Evolutionary conservation across 2,888 invertebrate species (phyloP).

Genomic region (Ellobium chinense): DNA sequence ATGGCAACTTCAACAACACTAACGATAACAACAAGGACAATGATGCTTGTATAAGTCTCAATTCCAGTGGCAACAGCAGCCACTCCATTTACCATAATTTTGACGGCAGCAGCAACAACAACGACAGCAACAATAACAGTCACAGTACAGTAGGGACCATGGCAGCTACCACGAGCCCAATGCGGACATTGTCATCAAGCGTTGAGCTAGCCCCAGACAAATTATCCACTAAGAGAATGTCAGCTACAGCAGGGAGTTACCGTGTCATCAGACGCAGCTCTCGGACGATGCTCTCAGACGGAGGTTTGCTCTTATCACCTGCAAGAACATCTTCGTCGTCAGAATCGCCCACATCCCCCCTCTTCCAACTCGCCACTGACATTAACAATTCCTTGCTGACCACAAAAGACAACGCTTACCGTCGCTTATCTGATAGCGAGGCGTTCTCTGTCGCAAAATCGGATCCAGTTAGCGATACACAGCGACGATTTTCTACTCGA

Average conservation of each 20-base stretch:
- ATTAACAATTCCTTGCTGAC: neutral
- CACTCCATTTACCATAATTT: too few species aligned
- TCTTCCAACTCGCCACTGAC: constrained; percentile 6
- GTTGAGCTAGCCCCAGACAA: neutral
- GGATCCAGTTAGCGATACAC: too few species aligned
- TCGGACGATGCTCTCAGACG: constrained; percentile 14
- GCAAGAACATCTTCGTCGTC: neutral
- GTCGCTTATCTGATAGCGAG: neutral
- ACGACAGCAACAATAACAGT: neutral
- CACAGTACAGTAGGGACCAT: neutral
- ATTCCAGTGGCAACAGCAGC: too few species aligned
- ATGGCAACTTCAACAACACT: too few species aligned
- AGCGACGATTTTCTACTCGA: neutral
- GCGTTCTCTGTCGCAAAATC: neutral
- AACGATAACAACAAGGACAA: too few species aligned
- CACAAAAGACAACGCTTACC: neutral
- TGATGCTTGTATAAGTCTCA: too few species aligned
- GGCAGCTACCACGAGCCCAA: neutral
- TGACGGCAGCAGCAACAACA: too few species aligned
- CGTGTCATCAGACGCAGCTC: neutral
- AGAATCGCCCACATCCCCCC: neutral
- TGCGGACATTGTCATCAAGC: neutral
- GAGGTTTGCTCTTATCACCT: neutral
- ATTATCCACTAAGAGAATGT: neutral
- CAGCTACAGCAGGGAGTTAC: neutral